A percentile compares a stretch with the other conserved stretches of the same genome.
phyloP scores from a whole-genome alignment of 1,140 invertebrate species.

The Holotrichia oblita region DNA sequence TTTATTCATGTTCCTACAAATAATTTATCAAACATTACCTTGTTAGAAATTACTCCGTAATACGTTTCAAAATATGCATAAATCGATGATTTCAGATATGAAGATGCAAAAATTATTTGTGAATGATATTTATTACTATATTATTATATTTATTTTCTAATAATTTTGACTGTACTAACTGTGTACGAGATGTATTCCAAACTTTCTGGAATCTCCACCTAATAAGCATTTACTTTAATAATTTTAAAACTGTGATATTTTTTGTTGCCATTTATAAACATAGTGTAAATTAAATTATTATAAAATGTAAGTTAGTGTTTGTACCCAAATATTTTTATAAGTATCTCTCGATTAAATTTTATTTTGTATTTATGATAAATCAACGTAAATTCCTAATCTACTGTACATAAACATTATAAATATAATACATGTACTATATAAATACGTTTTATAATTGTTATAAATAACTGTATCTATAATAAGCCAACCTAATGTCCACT shows the following conservation, averaged over 20 bases:
- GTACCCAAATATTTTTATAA: slow-evolving; percentile 29
- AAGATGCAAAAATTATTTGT: no score
- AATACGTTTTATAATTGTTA: slow-evolving; percentile 13
- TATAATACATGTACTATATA: background rate
- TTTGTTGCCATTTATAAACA: background rate
- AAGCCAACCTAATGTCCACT: background rate
- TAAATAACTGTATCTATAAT: background rate
- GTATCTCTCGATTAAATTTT: background rate
- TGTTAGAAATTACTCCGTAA: no score
- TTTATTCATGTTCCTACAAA: no score
- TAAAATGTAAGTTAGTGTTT: background rate
- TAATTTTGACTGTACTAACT: no score
- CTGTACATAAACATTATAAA: background rate
- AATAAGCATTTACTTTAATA: background rate
- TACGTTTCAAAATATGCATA: no score
- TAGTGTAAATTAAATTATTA: background rate
- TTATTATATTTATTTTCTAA: background rate
- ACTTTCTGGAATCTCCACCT: no score
- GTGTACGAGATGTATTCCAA: no score
- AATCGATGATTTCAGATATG: no score
- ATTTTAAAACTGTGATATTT: slow-evolving; percentile 34
- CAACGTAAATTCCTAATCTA: background rate
- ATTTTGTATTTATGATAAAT: background rate
- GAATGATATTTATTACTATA: no score
- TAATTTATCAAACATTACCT: no score